phyloP scores from a whole-genome alignment of 2,797 vertebrate species.

The Odontamblyopus rebecca region DNA sequence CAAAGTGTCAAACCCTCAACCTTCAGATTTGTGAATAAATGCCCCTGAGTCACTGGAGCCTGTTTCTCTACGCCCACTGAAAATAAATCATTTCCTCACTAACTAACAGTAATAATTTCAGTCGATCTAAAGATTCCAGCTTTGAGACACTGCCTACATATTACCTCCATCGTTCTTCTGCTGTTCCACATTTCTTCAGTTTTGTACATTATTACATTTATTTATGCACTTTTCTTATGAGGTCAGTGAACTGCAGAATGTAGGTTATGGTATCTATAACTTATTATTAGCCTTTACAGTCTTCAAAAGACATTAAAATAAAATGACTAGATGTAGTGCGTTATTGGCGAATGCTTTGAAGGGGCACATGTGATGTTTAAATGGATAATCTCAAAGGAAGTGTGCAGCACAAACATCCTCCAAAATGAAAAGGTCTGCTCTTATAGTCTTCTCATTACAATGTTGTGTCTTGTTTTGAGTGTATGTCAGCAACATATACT shows the following conservation, averaged over 20 bases:
- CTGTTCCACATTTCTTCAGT: background rate
- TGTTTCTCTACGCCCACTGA: background rate
- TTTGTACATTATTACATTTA: background rate
- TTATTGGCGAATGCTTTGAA: slow-evolving; percentile 16
- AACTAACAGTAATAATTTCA: background rate
- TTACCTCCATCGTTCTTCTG: background rate
- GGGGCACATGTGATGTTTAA: slow-evolving; percentile 31
- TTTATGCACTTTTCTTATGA: background rate
- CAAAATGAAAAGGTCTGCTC: slow-evolving; percentile 7
- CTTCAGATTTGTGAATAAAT: background rate
- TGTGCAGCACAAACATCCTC: slow-evolving; percentile 18
- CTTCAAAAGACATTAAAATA: slow-evolving; percentile 27
- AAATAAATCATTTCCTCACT: background rate
- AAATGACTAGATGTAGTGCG: slow-evolving; percentile 22
- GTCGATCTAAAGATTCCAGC: background rate
- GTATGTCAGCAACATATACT: slow-evolving; percentile 14
- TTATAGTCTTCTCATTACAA: slow-evolving; percentile 1
- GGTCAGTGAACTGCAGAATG: background rate
- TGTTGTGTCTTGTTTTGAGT: background rate
- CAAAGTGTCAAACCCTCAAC: background rate
- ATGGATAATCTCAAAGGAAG: slow-evolving; percentile 31
- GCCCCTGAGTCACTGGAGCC: background rate
- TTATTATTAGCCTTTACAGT: slow-evolving; percentile 3
- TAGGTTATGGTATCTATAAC: background rate
- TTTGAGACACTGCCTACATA: background rate